Percentiles rank a stretch among this genome's conserved stretches.
Evolutionary conservation across 2,797 vertebrate genomes (phyloP).

Genomic region (Calcarius lapponicus): DNA sequence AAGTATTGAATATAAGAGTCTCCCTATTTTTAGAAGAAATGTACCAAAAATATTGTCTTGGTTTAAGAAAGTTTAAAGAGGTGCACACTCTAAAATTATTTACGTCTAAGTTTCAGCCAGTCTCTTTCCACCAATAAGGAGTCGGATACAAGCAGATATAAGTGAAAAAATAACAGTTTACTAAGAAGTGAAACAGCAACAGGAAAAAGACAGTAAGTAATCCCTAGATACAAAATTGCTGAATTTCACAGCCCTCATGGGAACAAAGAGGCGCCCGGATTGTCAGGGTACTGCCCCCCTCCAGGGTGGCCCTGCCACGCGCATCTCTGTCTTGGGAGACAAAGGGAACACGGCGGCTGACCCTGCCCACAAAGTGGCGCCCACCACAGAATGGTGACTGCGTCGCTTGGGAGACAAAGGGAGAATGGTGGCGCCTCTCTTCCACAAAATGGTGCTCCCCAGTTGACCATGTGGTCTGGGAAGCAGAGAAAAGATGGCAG

Average conservation of each 20-base stretch:
- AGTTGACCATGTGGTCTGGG: fast-evolving
- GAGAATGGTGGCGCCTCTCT: neutral
- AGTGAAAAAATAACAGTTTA: neutral
- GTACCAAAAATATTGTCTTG: neutral
- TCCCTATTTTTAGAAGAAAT: neutral
- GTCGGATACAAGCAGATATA: neutral
- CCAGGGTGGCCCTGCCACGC: fast-evolving
- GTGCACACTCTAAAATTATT: neutral
- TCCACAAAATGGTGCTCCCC: neutral
- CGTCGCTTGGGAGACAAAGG: fast-evolving
- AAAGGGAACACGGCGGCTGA: fast-evolving
- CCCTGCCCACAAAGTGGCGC: neutral
- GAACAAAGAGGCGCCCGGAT: too few relatives aligned
- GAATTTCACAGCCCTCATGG: neutral
- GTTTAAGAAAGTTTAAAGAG: neutral
- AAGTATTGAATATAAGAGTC: neutral
- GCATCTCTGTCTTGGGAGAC: fast-evolving
- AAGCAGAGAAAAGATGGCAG: neutral
- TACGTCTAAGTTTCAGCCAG: neutral
- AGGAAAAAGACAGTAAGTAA: neutral
- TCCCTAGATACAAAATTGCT: neutral
- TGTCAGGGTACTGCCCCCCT: fast-evolving
- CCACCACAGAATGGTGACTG: neutral
- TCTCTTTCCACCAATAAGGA: neutral
- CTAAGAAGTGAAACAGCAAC: neutral